Conservation (phyloP, 1,140 invertebrate genomes). For the Trypoxylus dichotomus region DNA sequence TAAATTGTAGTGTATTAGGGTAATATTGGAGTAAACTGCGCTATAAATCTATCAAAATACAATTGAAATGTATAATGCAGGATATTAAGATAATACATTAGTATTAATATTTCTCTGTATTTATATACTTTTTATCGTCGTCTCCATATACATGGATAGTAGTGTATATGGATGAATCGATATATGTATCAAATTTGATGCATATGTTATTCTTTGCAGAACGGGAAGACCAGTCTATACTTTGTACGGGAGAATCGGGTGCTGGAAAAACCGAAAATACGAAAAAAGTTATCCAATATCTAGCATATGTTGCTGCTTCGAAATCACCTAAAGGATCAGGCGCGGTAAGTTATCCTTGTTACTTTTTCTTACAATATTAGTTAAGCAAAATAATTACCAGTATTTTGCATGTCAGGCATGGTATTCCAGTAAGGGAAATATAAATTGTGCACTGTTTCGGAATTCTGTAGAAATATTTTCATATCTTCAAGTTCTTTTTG, state of each 20-base stretch:
- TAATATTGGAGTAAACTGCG: no score
- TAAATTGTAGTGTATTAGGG: no score
- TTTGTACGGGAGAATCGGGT: conserved; percentile 99
- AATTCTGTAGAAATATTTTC: no score
- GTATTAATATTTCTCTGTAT: no score
- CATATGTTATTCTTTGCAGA: conserved; percentile 68
- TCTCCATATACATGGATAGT: no score
- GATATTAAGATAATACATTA: no score
- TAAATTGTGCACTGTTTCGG: not conserved
- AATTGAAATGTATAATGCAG: no score
- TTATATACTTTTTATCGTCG: no score
- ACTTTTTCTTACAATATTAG: conserved; percentile 14
- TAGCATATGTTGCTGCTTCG: conserved; percentile 97
- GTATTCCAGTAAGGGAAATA: not conserved
- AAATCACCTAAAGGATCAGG: conserved; percentile 88
- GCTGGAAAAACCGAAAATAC: conserved; percentile 99
- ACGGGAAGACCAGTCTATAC: conserved; percentile 98
- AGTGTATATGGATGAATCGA: no score
- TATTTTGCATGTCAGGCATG: not conserved
- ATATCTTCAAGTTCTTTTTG: no score
- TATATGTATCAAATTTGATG: no score
- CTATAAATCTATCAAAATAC: no score
- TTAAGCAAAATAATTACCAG: not conserved
- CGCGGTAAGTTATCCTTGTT: conserved; percentile 70
- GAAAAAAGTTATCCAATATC: conserved; percentile 99